Evolutionary conservation across 2,113 vertebrate genomes (phyloP).

Genomic region (Poeciliopsis prolifica): DNA sequence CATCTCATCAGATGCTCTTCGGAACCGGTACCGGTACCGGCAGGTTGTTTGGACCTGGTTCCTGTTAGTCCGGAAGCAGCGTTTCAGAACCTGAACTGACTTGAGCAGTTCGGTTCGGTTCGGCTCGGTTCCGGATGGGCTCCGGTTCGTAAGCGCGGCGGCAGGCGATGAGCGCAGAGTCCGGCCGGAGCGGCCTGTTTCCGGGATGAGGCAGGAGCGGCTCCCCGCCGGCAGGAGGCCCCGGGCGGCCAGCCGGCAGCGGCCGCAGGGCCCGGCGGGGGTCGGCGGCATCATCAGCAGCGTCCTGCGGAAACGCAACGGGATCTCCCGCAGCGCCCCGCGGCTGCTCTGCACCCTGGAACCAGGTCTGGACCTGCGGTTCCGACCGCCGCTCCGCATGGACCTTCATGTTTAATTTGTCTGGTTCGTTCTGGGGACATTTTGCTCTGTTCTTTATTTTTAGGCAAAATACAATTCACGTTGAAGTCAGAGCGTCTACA

Average conservation of each 20-base stretch:
- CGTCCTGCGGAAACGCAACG: conserved; percentile 94
- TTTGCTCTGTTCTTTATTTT: too few relatives aligned
- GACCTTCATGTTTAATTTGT: too few relatives aligned
- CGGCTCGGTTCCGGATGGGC: not conserved
- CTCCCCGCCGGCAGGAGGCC: conserved; percentile 83
- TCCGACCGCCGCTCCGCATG: too few relatives aligned
- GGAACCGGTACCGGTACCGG: too few relatives aligned
- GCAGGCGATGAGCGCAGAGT: conserved; percentile 38
- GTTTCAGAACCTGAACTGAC: not conserved
- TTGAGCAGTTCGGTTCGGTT: not conserved
- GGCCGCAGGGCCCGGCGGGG: conserved; percentile 83
- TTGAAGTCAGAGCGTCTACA: too few relatives aligned
- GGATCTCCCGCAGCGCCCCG: conserved; percentile 93
- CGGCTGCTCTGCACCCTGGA: conserved; percentile 95
- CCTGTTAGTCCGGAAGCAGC: not conserved
- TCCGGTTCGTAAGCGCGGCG: not conserved
- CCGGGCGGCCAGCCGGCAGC: conserved; percentile 80
- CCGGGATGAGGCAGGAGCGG: conserved; percentile 88
- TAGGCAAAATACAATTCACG: too few relatives aligned
- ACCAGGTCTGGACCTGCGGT: conserved; percentile 82
- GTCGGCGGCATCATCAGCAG: conserved; percentile 94
- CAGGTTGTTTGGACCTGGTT: not conserved
- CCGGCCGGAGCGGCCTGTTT: conserved; percentile 1
- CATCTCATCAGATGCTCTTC: not conserved
- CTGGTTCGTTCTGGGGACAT: too few relatives aligned